Percentiles rank a stretch among this genome's conserved stretches.
Evolutionary conservation across 2,797 vertebrate species (phyloP).

Genomic region (Choloepus didactylus): DNA sequence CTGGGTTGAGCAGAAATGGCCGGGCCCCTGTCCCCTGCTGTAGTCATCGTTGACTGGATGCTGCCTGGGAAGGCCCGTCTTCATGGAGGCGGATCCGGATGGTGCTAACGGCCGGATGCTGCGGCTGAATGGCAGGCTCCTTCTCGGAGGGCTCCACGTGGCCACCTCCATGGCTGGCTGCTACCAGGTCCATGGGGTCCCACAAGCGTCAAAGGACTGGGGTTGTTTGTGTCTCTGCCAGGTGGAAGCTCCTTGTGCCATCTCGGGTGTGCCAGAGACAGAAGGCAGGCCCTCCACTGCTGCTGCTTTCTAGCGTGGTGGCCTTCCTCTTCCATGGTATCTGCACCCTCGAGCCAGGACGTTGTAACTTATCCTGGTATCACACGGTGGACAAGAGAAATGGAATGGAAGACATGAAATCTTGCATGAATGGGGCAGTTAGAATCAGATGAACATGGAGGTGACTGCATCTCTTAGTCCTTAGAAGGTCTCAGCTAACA

Average conservation of each 20-base stretch:
- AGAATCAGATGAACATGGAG: neutral
- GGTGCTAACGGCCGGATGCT: neutral
- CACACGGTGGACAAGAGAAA: slow-evolving; percentile 28
- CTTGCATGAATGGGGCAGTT: neutral
- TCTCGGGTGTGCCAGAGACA: neutral
- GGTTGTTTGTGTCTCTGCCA: neutral
- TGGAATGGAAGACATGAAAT: neutral
- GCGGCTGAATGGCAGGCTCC: neutral
- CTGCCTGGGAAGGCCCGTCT: neutral
- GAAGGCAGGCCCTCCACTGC: slow-evolving; percentile 5
- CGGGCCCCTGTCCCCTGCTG: neutral
- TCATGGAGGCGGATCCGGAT: neutral
- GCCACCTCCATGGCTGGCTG: neutral
- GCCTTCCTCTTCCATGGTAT: neutral
- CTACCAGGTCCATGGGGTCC: neutral
- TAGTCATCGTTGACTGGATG: neutral
- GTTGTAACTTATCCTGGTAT: neutral
- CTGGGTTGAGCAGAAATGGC: neutral
- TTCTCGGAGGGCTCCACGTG: neutral
- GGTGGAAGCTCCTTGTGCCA: neutral
- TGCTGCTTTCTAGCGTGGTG: neutral
- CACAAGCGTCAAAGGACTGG: neutral
- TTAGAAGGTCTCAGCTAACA: neutral
- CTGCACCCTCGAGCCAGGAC: neutral
- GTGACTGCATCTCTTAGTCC: neutral